Evolutionary conservation across 2,113 vertebrate species (phyloP), one percentile per base, ranked within the genome.

Genomic region (Amia ocellicauda): DNA sequence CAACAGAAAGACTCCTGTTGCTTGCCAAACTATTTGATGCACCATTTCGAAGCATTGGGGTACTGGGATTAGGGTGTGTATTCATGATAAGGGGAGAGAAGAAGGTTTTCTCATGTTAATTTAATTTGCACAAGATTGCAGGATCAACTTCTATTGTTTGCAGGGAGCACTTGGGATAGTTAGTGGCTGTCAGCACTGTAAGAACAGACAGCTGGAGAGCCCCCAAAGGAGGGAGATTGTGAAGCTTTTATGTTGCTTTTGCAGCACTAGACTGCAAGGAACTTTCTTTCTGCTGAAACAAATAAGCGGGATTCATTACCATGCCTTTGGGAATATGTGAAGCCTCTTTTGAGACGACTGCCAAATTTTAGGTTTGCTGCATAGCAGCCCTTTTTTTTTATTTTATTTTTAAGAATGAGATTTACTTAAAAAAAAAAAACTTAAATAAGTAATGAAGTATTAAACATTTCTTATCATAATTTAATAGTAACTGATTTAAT

Each of bases 231-330:
- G 49, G n/a, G 14, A 51, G n/a, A 40, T 56, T 36, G 40, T 47
- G 36, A 29, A 13, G 57, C 60, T 55, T 55, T 65, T 45, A 70
- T 20, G 16, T 45, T 58, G 17, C 3, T 52, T 64, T 64, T 40
- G 58, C 49, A 54, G 50, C 47, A 64, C 20, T 43, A 41, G 22
- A 40, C 10, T 42, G 43, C 7, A 52, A 23, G 23, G 40, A 58
- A 62, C 9, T 19, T 50, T 59, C 50, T 3, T n/a, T 67, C 57
- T 64, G 31, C 41, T 60, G 61, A 59, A 17, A 45, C 29, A 49
- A 61, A 69, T 27, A 58, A 50, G 42, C 28, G 9, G 51, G 65
- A 58, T 74, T 66, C 45, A 69, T 16, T 52, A 51, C 9, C 23
- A 26, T n/a, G 57, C 24, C 57, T 62, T 55, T 50, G n/a, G 49